Evolutionary conservation across 2,797 vertebrate genomes (phyloP).

Genomic region (Peromyscus melanophrys): DNA sequence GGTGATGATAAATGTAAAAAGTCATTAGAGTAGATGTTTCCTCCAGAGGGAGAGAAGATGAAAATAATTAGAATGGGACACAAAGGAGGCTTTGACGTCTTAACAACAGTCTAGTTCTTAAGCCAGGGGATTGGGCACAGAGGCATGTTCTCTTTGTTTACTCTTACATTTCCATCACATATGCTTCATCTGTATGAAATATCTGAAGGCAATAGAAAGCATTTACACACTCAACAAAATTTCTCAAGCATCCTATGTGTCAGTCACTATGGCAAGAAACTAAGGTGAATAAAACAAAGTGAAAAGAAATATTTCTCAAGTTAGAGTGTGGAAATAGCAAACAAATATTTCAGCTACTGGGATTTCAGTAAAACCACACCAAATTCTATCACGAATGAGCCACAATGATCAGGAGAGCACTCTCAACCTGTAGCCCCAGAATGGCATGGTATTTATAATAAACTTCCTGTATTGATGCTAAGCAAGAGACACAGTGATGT

Average conservation of each 20-base stretch:
- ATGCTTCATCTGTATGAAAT: neutral
- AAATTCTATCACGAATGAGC: neutral
- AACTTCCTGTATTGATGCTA: neutral
- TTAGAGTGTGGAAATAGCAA: conserved; percentile 33
- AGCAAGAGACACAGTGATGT: neutral
- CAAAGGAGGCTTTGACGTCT: neutral
- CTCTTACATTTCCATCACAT: conserved; percentile 9
- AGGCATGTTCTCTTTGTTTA: conserved; percentile 32
- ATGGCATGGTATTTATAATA: neutral
- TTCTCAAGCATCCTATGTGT: neutral
- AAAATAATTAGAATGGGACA: neutral
- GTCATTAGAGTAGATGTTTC: neutral
- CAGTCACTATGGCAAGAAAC: neutral
- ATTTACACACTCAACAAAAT: conserved; percentile 13
- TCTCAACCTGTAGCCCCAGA: neutral
- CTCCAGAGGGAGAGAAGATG: conserved; percentile 18
- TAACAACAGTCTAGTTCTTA: conserved; percentile 38
- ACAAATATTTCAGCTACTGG: neutral
- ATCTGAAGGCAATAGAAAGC: conserved; percentile 39
- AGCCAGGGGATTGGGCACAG: neutral
- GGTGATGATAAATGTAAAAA: conserved; percentile 23
- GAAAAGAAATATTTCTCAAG: neutral
- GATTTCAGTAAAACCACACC: neutral
- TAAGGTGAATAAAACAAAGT: conserved; percentile 2
- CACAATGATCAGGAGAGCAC: neutral